Percentiles rank a stretch among this genome's conserved stretches.
Conservation (phyloP, 1,140 invertebrate species). For the Microvelia longipes region DNA sequence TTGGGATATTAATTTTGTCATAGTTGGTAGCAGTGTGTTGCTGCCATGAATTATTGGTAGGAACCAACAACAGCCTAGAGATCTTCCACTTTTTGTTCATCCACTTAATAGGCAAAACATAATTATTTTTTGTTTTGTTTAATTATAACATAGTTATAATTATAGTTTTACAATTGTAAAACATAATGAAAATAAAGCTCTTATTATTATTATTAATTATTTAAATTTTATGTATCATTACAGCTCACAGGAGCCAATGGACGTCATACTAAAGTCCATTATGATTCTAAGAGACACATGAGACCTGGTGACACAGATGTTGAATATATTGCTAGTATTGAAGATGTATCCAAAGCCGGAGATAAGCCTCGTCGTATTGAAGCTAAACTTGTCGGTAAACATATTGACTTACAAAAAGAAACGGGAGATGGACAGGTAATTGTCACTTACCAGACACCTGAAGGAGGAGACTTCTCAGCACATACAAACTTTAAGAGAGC, state of each 20-base stretch:
- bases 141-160: no score
- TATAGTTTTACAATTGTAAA: no score
- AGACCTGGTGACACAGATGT: neutral
- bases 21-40: no score
- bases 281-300: neutral
- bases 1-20: no score
- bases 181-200: no score
- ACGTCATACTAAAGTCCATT: neutral
- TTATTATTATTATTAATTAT: neutral
- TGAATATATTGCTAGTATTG: neutral
- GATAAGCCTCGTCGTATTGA: neutral
- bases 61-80: no score
- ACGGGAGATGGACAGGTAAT: neutral
- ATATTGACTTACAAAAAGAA: neutral
- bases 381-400: neutral
- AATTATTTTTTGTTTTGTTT: no score
- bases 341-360: neutral
- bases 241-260: neutral
- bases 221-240: neutral
- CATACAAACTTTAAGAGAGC: neutral
- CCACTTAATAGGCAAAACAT: no score
- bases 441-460: neutral
- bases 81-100: no score
- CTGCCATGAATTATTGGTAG: no score
- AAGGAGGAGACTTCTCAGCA: neutral